These are phyloP conservation scores for Caerostris darwini DNA, from an alignment of 1,140 invertebrate genomes.

Conservation along the genomic window DNA sequence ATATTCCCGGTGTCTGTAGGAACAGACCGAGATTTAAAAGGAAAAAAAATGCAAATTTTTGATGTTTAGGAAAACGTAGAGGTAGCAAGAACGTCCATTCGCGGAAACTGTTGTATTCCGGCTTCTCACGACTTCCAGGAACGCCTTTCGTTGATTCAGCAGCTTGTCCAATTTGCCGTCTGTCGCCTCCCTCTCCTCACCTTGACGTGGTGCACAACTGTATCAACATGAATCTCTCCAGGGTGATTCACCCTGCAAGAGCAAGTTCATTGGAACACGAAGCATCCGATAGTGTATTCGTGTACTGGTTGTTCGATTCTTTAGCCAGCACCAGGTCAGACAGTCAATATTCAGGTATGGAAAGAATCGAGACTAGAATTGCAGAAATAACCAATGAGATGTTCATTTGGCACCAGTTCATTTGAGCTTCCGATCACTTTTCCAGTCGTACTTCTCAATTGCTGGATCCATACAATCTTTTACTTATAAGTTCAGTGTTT, in stretches of 20 bases:
- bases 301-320: background rate
- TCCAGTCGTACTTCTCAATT: too few relatives aligned
- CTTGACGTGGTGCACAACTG: constrained; percentile 27
- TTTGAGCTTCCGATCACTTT: too few relatives aligned
- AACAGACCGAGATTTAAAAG: background rate
- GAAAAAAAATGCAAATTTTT: background rate
- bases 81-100: too few relatives aligned
- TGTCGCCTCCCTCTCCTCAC: constrained; percentile 4
- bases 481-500: too few relatives aligned
- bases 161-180: constrained; percentile 14
- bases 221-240: constrained; percentile 5
- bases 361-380: too few relatives aligned
- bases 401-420: too few relatives aligned
- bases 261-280: constrained; percentile 37
- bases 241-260: constrained; percentile 37
- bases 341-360: background rate
- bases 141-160: constrained; percentile 34
- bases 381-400: too few relatives aligned
- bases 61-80: background rate
- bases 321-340: background rate
- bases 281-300: background rate
- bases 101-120: constrained; percentile 2
- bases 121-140: constrained; percentile 25
- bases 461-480: too few relatives aligned
- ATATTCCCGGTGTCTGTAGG: background rate